These are phyloP conservation scores for Theonella swinhoei DNA, from an alignment of 37 sponge, comb jelly and placozoan genomes.

Conservation along the genomic window DNA sequence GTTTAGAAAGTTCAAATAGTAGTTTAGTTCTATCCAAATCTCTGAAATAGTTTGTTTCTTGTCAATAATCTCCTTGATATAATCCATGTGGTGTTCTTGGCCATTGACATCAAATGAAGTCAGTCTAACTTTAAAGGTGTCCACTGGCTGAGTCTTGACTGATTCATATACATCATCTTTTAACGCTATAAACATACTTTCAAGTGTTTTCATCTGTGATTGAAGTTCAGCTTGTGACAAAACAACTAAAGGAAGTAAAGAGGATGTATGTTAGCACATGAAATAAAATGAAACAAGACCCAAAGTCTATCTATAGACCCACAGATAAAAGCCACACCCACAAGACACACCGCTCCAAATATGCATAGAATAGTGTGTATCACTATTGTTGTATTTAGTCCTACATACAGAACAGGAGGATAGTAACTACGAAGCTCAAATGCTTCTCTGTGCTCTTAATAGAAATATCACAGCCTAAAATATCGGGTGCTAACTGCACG, in stretches of 20 bases:
- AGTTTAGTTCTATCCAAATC: not conserved
- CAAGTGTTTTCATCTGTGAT: not conserved
- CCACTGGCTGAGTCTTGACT: not conserved
- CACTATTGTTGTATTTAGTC: not conserved
- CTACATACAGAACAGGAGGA: not conserved
- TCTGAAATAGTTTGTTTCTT: not conserved
- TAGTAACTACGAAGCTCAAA: no score
- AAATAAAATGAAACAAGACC: no score
- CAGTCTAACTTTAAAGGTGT: not conserved
- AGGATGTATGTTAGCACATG: no score
- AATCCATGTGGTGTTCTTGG: not conserved
- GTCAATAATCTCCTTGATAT: not conserved
- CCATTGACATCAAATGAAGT: not conserved
- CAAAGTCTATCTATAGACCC: no score
- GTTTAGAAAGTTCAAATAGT: constrained; percentile 2
- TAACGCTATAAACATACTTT: not conserved
- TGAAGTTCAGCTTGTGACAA: not conserved
- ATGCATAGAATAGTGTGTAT: no score
- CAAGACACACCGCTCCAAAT: no score
- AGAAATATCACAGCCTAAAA: no score
- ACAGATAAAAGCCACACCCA: no score
- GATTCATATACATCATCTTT: not conserved
- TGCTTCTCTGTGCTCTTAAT: no score
- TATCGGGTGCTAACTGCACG: no score
- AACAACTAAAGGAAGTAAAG: no score